A percentile compares a stretch with the other conserved stretches of the same genome.
phyloP scores from a whole-genome alignment of 2,888 invertebrate species.

The Pyrochroa serraticornis region DNA sequence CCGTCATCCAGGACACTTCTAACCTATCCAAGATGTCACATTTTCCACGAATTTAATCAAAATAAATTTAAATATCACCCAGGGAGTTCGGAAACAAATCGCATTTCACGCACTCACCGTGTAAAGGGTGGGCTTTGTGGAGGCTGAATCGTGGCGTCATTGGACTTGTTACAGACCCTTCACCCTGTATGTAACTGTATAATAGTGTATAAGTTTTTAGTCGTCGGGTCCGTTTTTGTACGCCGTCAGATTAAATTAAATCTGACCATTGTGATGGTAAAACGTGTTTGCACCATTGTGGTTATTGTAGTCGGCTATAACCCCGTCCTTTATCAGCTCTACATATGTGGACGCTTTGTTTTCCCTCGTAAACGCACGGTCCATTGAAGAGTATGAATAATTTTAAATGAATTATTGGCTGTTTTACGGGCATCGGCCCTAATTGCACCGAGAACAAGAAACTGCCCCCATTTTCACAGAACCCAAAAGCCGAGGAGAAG shows the following conservation, averaged over 20 bases:
- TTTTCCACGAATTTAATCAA: slow-evolving; percentile 21
- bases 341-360: slow-evolving; percentile 50
- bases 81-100: slow-evolving; percentile 29
- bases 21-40: neutral
- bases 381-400: slow-evolving; percentile 45
- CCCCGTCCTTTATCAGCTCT: slow-evolving; percentile 53
- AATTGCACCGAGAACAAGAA: too few relatives aligned
- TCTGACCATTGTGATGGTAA: slow-evolving; percentile 56
- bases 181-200: slow-evolving; percentile 7
- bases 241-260: slow-evolving; percentile 55
- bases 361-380: slow-evolving; percentile 42
- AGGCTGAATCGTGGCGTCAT: slow-evolving; percentile 46
- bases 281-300: slow-evolving; percentile 55
- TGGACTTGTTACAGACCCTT: slow-evolving; percentile 44
- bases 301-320: slow-evolving; percentile 51
- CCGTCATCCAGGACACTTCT: slow-evolving; percentile 11
- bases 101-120: slow-evolving; percentile 43
- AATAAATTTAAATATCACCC: slow-evolving; percentile 14
- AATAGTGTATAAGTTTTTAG: slow-evolving; percentile 36
- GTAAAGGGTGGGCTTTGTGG: slow-evolving; percentile 37
- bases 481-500: too few relatives aligned
- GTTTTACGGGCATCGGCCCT: slow-evolving; percentile 29
- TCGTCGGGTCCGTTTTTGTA: slow-evolving; percentile 41
- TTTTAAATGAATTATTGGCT: slow-evolving; percentile 43
- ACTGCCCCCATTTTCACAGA: too few relatives aligned